phyloP scores from a whole-genome alignment of 2,113 vertebrate species.

The Isurus oxyrinchus region DNA sequence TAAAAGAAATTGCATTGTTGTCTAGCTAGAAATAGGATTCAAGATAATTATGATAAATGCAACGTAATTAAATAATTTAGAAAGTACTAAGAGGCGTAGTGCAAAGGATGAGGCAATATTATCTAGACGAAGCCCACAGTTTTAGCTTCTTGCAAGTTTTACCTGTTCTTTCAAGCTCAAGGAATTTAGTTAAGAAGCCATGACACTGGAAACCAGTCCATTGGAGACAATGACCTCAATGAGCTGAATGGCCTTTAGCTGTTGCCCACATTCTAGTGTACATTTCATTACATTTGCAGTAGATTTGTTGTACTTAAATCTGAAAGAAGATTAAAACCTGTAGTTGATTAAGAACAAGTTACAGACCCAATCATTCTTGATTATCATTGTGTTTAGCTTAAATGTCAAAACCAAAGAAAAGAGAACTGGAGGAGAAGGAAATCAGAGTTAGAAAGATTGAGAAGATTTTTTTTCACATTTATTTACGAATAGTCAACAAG shows the following conservation, averaged over 20 bases:
- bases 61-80: background rate
- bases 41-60: constrained; percentile 7
- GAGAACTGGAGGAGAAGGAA: too few species aligned
- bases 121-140: background rate
- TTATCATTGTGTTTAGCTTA: background rate
- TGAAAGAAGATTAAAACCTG: background rate
- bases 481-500: background rate
- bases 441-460: background rate
- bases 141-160: background rate
- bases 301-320: background rate
- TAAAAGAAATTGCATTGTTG: background rate
- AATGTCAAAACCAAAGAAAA: too few species aligned
- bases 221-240: background rate
- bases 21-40: background rate
- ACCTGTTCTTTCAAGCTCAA: background rate
- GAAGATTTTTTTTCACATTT: background rate
- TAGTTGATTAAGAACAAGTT: background rate
- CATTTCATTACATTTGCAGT: background rate
- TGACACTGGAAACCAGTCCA: background rate
- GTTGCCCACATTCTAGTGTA: background rate
- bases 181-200: background rate
- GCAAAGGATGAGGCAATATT: background rate
- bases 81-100: background rate
- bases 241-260: background rate
- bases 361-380: background rate